Evolutionary conservation across 2,888 invertebrate genomes (phyloP).

Genomic region (Leptopilina drosophilae): DNA sequence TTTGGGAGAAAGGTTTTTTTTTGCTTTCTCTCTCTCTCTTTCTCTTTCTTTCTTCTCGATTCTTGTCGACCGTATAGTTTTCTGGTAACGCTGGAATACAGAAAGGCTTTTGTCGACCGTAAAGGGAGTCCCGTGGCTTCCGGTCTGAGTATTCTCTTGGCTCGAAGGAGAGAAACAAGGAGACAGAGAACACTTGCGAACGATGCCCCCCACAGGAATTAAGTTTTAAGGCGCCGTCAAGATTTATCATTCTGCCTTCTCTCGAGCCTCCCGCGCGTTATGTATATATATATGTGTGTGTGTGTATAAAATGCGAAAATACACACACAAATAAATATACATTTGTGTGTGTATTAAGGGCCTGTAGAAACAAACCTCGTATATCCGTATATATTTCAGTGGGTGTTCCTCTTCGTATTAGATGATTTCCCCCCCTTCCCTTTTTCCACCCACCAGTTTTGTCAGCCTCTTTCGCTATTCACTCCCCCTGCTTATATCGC

Average conservation of each 20-base stretch:
- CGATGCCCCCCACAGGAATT: conserved; percentile 56
- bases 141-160: conserved; percentile 43
- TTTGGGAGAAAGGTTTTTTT: conserved; percentile 26
- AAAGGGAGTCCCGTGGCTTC: conserved; percentile 55
- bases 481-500: background rate
- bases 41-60: conserved; percentile 19
- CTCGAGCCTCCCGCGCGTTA: conserved; percentile 11
- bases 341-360: background rate
- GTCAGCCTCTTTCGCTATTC: background rate
- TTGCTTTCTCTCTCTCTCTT: conserved; percentile 42
- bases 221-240: conserved; percentile 66
- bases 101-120: conserved; percentile 54
- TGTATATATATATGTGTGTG: no score
- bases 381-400: conserved; percentile 33
- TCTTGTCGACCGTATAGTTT: conserved; percentile 44
- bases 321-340: no score
- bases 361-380: conserved; percentile 2
- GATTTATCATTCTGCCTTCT: conserved; percentile 61
- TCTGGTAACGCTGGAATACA: conserved; percentile 51
- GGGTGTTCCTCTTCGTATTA: conserved; percentile 25
- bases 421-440: conserved; percentile 1
- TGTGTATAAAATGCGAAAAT: no score
- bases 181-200: conserved; percentile 44
- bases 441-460: background rate
- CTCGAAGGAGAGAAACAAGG: conserved; percentile 44